Conservation (phyloP, 2,113 vertebrate genomes). For the Spea multiplicata region DNA sequence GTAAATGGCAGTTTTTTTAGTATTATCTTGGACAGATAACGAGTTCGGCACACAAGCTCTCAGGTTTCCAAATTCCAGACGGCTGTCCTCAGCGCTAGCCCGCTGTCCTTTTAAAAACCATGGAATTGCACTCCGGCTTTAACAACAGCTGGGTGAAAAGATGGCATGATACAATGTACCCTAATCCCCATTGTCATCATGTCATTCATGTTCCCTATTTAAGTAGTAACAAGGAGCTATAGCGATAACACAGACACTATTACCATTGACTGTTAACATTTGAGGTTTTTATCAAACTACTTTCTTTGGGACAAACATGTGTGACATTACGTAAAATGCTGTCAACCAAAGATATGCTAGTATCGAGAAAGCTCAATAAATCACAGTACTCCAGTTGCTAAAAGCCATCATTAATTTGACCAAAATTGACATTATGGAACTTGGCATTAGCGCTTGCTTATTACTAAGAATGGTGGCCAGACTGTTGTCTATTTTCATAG, state of each 20-base stretch:
- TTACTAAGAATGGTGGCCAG: constrained; percentile 8
- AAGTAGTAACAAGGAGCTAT: constrained; percentile 45
- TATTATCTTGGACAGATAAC: constrained; percentile 29
- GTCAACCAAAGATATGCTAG: constrained; percentile 25
- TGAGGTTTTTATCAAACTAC: constrained; percentile 23
- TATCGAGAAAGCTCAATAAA: background rate
- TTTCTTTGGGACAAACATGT: constrained; percentile 18
- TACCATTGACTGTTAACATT: constrained; percentile 25
- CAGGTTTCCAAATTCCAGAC: constrained; percentile 44
- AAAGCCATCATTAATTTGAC: background rate
- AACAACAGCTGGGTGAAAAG: constrained; percentile 42
- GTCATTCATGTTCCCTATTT: constrained; percentile 48
- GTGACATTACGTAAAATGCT: constrained; percentile 3
- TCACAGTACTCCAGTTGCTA: background rate
- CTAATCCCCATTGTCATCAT: constrained; percentile 47
- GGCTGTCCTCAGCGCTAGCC: constrained; percentile 43
- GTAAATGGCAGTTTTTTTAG: constrained; percentile 35
- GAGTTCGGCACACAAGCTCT: constrained; percentile 14
- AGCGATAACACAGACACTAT: constrained; percentile 38
- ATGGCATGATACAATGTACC: constrained; percentile 35
- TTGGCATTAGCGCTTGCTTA: constrained; percentile 13
- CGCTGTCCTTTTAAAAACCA: constrained; percentile 39
- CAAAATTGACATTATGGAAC: background rate
- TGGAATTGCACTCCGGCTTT: constrained; percentile 38
- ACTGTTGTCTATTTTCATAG: constrained; percentile 29